Base-by-base conservation (phyloP, 2,113 vertebrate genomes). In the Muntiacus muntjak region DNA sequence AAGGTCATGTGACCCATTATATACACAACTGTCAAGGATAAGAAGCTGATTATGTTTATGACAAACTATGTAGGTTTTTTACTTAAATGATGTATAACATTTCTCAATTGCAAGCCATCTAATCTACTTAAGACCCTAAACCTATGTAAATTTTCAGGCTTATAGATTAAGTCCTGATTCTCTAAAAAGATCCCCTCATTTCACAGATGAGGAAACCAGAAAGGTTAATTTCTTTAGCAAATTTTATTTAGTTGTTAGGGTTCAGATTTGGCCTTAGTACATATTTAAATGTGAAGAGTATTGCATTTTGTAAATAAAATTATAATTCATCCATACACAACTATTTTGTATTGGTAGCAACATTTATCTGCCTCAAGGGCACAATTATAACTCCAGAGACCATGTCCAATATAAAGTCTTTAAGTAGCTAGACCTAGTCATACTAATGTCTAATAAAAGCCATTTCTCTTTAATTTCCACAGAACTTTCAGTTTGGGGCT, bases 261-360 rank as follows among this genome's bases (percentile, higher is more conserved):
- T 93, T 97, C 92, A 94, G 19, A 86, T 87, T 84, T 94, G 30
- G n/a, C 52, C 14, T 95, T 76, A 17, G 21, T 28, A 15, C 30
- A 52, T 71, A 91, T 74, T 94, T 96, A 91, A 92, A 58, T 78
- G 28, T 89, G 26, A 96, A 91, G 43, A 83, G 17, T 54, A 79
- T 84, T 36, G 40, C 52, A 33, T 47, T 90, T 97, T 57, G 19
- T 43, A 87, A 91, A 11, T 47, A 74, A 97, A 28, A 84, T 78
- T 90, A n/a, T 74, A 81, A 50, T 93, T 91, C 52, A 96, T 47
- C 50, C 36, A 83, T 23, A 85, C 6, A 82, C 33, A 47, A 21
- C 6, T 95, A 26, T 14, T 21, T 78, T 33, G 21, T 78, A 67
- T 43, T 25, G 84, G 25, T 79, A 91, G 36, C 58, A 91, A 74